phyloP scores from a whole-genome alignment of 2,888 invertebrate genomes.

The Allophyes oxyacanthae region DNA sequence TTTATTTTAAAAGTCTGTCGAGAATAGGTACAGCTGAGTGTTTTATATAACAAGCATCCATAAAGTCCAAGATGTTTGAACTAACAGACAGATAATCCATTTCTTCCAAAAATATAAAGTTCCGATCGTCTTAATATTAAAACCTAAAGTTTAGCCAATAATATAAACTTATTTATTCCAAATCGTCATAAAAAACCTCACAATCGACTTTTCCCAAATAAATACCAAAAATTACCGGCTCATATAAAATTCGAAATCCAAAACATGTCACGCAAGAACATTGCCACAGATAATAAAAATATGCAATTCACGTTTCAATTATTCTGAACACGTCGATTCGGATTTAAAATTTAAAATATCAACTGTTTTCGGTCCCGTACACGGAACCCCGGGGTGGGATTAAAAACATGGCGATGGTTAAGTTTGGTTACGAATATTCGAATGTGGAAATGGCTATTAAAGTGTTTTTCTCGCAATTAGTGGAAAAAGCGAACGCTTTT shows the following conservation, averaged over 20 bases:
- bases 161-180: too few species aligned
- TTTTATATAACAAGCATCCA: too few species aligned
- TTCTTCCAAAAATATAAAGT: too few species aligned
- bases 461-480: slow-evolving; percentile 24
- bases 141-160: too few species aligned
- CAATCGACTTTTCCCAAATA: background rate
- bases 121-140: too few species aligned
- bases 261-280: slow-evolving; percentile 34
- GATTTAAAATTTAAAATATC: slow-evolving; percentile 57
- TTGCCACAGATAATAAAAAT: slow-evolving; percentile 36
- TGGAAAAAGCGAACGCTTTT: background rate
- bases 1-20: background rate
- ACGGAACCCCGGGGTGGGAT: slow-evolving; percentile 30
- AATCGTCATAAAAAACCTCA: too few species aligned
- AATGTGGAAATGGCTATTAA: slow-evolving; percentile 14
- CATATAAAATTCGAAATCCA: slow-evolving; percentile 31
- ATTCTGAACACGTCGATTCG: slow-evolving; percentile 45
- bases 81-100: too few species aligned
- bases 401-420: slow-evolving; percentile 36
- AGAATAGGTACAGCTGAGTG: too few species aligned
- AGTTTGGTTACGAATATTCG: slow-evolving; percentile 24
- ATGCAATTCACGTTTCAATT: slow-evolving; percentile 55
- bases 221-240: slow-evolving; percentile 6
- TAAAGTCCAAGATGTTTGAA: too few species aligned
- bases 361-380: slow-evolving; percentile 27